Base-by-base conservation (phyloP, 2,113 vertebrate genomes). In the Grallaria varia region DNA sequence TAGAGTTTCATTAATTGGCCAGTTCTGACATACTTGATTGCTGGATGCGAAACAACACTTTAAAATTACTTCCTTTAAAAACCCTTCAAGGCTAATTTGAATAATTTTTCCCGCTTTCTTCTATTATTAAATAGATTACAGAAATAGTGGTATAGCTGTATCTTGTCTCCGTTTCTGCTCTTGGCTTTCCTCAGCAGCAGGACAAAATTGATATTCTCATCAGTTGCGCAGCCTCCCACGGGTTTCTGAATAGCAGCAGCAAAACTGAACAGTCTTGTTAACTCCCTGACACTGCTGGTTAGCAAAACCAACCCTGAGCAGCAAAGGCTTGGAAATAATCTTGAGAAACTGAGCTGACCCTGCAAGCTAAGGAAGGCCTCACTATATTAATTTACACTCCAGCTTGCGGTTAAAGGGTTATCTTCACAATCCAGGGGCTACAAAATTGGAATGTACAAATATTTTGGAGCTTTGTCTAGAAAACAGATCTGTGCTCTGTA, bases 121-220 rank as follows among this genome's bases (percentile, higher is more conserved):
- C 30, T 47, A 49, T 24, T 39, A 62, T 45, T 59, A 84, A 60
- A n/a, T 16, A 77, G 8, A 53, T 47, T 52, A 71, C 55, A 68
- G 79, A 82, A 60, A 68, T 16, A 66, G 4, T 13, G 35, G 24
- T 21, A 10, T 10, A 85, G 53, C 53, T 68, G 44, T 28, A 59
- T 58, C 71, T 87, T 40, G 23, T n/a, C 64, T 78, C 50, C 63
- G 7, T 39, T 78, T 37, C 77, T 94, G 81, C 56, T 90, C 60
- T 68, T 53, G 76, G 67, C 52, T 81, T 24, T 75, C 31, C 64
- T 50, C 31, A 74, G 56, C 23, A 60, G 91, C 87, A 62, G 66
- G 25, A 44, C 37, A 87, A 55, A 96, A 95, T 86, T 95, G 49
- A 85, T 88, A 95, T 95, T 97, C 87, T 93, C 74, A 89, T 94